Percentiles rank a stretch among this genome's conserved stretches.
Evolutionary conservation across 2,888 invertebrate genomes (phyloP).

Genomic region (Boloria selene): DNA sequence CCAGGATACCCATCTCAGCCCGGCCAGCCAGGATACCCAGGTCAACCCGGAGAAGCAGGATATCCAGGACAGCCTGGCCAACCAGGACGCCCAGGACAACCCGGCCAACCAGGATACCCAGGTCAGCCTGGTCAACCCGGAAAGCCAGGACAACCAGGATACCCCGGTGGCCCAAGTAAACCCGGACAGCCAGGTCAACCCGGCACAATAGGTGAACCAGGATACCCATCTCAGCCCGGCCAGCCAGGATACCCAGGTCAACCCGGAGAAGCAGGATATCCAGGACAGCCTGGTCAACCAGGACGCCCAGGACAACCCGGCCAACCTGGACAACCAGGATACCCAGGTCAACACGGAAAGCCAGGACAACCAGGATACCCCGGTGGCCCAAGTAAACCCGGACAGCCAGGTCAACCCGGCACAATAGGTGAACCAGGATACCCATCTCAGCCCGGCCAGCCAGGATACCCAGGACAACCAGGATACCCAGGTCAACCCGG

Average conservation of each 20-base stretch:
- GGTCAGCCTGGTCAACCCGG: conserved; percentile 13
- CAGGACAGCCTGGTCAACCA: conserved; percentile 35
- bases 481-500: conserved; percentile 43
- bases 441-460: conserved; percentile 35
- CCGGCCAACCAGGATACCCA: conserved; percentile 35
- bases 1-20: neutral
- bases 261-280: conserved; percentile 39
- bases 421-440: conserved; percentile 36
- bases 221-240: conserved; percentile 24
- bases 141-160: too few species aligned
- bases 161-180: conserved; percentile 38
- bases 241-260: conserved; percentile 35
- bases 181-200: too few species aligned
- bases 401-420: conserved; percentile 49
- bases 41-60: conserved; percentile 5
- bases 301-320: conserved; percentile 36
- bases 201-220: too few species aligned
- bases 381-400: conserved; percentile 46
- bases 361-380: conserved; percentile 31
- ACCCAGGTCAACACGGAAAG: conserved; percentile 28
- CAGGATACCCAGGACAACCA: conserved; percentile 37
- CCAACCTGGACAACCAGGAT: conserved; percentile 31
- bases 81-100: conserved; percentile 34
- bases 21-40: conserved; percentile 33
- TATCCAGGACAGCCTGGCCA: conserved; percentile 18